Base-by-base conservation (phyloP, 2,797 vertebrate genomes). In the Muscicapa comitata region DNA sequence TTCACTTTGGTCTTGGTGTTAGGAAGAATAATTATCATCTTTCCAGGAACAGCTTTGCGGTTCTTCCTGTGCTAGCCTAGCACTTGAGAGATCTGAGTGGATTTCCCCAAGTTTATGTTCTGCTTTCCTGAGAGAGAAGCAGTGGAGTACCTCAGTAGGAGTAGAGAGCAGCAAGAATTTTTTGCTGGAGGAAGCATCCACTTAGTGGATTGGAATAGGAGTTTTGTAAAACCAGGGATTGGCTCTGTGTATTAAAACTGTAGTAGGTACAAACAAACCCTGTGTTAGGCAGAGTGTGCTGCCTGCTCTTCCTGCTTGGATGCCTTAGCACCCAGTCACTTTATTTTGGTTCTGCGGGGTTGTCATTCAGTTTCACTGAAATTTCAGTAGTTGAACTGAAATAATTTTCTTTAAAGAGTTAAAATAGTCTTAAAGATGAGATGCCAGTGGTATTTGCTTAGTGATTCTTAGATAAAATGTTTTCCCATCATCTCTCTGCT, bases 1-100 rank as follows among this genome's bases (percentile, higher is more conserved):
- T 77, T 84, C 72, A 28, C 23, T 81, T 77, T 28, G n/a, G 8
- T 61, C 1, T 9, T 67, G 67, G 21, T 55, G 13, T n/a, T 78
- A 4, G 35, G 51, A 28, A 61, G 50, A 14, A 11, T 23, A 76
- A 29, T 37, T 13, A 24, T 4, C 28, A 3, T 47, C 16, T 79
- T 75, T 47, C 5, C 16, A 47, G 57, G 74, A 65, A 1, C 7
- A 7, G 1, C 0, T 0, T 12, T 26, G 10, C 23, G 8, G 17
- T 68, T 74, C 23, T 10, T 50, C 4, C 2, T 35, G 23, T 0
- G 0, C 37, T 55, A 23, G 62, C 6, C 37, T 25, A 26, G 35
- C 4, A 5, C 11, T 66, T 55, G 12, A 31, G 65, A 82, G 53
- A 23, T 28, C 19, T 0, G 1, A 8, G 23, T 24, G 29, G 20